Evolutionary conservation across 2,113 vertebrate species (phyloP).

Genomic region (Mus pahari): DNA sequence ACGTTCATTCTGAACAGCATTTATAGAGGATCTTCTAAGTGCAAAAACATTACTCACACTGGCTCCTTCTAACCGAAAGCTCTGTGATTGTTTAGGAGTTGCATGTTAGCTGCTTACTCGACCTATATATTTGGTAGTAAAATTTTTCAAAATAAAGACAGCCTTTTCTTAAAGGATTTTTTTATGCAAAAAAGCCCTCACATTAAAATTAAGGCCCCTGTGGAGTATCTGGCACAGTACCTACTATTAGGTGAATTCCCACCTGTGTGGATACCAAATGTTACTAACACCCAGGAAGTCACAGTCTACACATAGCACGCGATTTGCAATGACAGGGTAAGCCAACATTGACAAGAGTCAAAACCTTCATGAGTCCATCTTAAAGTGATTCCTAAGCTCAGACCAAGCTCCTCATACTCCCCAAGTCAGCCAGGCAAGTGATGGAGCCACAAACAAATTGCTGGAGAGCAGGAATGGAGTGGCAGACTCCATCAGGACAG

Average conservation of each 20-base stretch:
- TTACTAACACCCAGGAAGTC: neutral
- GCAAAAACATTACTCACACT: neutral
- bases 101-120: neutral
- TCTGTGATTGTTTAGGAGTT: slow-evolving; percentile 28
- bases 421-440: neutral
- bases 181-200: neutral
- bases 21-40: slow-evolving; percentile 33
- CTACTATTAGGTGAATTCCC: slow-evolving; percentile 30
- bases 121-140: neutral
- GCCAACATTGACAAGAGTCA: neutral
- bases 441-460: slow-evolving; percentile 14
- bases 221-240: neutral
- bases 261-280: neutral
- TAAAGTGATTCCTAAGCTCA: slow-evolving; percentile 6
- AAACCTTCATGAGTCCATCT: neutral
- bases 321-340: neutral
- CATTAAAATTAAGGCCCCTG: neutral
- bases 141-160: neutral
- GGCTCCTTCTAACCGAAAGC: slow-evolving; percentile 36
- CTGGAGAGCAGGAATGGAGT: neutral
- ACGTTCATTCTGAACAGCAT: slow-evolving; percentile 47
- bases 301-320: neutral
- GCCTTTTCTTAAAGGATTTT: neutral
- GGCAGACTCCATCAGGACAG: neutral
- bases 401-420: neutral